phyloP scores from a whole-genome alignment of 2,888 invertebrate species.

The Pilophorus perplexus region DNA sequence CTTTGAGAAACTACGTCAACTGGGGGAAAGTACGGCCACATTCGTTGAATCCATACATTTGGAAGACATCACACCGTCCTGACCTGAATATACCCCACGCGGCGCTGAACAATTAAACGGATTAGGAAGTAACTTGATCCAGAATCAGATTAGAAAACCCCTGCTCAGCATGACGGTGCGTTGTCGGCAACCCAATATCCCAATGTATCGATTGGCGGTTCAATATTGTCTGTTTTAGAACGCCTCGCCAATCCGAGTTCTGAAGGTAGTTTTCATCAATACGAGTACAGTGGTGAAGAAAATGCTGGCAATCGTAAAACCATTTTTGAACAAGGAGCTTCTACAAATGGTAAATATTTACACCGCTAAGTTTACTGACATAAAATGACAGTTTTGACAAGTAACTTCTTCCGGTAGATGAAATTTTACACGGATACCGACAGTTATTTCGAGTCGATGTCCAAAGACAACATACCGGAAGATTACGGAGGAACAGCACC shows the following conservation, averaged over 20 bases:
- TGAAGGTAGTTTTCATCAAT: slow-evolving; percentile 65
- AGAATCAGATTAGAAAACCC: too few relatives aligned
- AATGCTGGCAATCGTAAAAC: slow-evolving; percentile 46
- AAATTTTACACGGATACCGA: slow-evolving; percentile 46
- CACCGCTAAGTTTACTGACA: neutral
- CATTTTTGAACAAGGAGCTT: slow-evolving; percentile 48
- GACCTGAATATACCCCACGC: too few relatives aligned
- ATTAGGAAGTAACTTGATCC: too few relatives aligned
- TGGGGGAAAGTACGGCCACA: slow-evolving; percentile 48
- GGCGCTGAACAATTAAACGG: too few relatives aligned
- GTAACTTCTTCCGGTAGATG: slow-evolving; percentile 37
- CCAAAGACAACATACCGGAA: slow-evolving; percentile 44
- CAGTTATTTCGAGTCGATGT: slow-evolving; percentile 45
- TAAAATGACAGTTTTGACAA: neutral
- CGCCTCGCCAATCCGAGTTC: slow-evolving; percentile 52
- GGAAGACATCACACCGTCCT: too few relatives aligned
- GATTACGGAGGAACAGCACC: slow-evolving; percentile 47
- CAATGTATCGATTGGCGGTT: too few relatives aligned
- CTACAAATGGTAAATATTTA: slow-evolving; percentile 46
- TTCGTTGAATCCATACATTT: too few relatives aligned
- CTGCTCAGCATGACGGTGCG: too few relatives aligned
- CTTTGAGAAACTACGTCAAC: slow-evolving; percentile 47
- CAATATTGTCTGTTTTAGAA: slow-evolving; percentile 47
- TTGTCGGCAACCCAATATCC: too few relatives aligned
- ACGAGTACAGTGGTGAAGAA: slow-evolving; percentile 50